A percentile compares a stretch with the other conserved stretches of the same genome.
phyloP scores from a whole-genome alignment of 2,797 vertebrate genomes.

The Tokudaia tokunoshimensis region DNA sequence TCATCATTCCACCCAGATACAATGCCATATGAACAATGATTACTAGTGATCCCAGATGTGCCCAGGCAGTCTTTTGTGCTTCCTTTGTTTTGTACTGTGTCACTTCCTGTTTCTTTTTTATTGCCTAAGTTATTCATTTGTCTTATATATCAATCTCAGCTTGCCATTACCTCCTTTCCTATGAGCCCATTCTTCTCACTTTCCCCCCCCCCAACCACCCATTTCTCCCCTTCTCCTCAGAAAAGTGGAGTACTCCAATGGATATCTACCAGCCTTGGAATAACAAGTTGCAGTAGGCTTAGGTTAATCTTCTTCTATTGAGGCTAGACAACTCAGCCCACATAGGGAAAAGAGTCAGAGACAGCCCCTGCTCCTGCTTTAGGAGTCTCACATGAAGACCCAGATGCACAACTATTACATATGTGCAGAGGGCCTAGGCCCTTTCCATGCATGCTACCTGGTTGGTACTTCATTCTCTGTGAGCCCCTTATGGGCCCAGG shows the following conservation, averaged over 20 bases:
- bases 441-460: background rate
- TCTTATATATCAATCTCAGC: background rate
- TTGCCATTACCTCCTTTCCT: background rate
- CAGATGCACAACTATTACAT: background rate
- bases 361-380: background rate
- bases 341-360: background rate
- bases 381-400: background rate
- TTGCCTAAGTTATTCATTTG: background rate
- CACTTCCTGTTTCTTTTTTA: background rate
- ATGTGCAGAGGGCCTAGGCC: background rate
- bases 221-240: background rate
- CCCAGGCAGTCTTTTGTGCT: background rate
- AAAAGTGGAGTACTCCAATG: background rate
- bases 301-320: background rate
- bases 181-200: background rate
- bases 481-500: background rate
- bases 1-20: conserved; percentile 20
- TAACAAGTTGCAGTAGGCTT: background rate
- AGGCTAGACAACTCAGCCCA: background rate
- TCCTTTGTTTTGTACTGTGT: background rate
- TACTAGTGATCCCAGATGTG: background rate
- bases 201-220: no score
- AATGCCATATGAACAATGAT: background rate
- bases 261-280: background rate
- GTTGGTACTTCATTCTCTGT: background rate